Evolutionary conservation across 1,140 invertebrate species (phyloP).

Genomic region (Cherax quadricarinatus): DNA sequence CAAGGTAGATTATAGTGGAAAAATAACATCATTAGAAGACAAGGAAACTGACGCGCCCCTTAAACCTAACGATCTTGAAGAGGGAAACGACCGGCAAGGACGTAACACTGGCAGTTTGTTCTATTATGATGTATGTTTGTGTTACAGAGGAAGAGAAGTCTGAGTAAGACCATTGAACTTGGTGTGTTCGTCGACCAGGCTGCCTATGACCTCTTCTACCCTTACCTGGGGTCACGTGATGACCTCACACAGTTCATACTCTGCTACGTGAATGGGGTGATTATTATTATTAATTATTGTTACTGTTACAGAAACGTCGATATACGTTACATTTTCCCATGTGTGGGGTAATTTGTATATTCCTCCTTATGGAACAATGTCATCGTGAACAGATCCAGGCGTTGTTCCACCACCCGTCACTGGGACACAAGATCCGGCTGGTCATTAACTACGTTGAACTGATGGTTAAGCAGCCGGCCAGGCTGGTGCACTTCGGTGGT

Average conservation of each 20-base stretch:
- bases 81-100: too few species aligned
- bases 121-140: not conserved
- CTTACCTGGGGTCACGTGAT: slow-evolving; percentile 10
- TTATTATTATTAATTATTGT: too few species aligned
- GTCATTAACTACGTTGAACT: slow-evolving; percentile 35
- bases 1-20: too few species aligned
- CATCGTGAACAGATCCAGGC: slow-evolving; percentile 23
- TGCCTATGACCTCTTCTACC: slow-evolving; percentile 28
- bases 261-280: slow-evolving; percentile 21
- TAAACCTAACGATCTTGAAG: too few species aligned
- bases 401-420: slow-evolving; percentile 25
- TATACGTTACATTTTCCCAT: too few species aligned
- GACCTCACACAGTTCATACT: slow-evolving; percentile 23
- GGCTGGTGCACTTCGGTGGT: slow-evolving; percentile 16
- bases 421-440: slow-evolving; percentile 34
- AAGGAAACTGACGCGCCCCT: too few species aligned
- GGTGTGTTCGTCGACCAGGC: slow-evolving; percentile 42
- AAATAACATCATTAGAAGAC: too few species aligned
- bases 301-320: too few species aligned
- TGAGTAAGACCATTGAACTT: slow-evolving; percentile 9
- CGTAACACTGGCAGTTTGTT: too few species aligned
- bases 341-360: too few species aligned
- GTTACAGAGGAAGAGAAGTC: not conserved
- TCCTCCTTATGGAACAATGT: too few species aligned
- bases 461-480: slow-evolving; percentile 21